Evolutionary conservation across 2,113 vertebrate species (phyloP), one percentile per base, ranked within the genome.

Genomic region (Tupaia chinensis): DNA sequence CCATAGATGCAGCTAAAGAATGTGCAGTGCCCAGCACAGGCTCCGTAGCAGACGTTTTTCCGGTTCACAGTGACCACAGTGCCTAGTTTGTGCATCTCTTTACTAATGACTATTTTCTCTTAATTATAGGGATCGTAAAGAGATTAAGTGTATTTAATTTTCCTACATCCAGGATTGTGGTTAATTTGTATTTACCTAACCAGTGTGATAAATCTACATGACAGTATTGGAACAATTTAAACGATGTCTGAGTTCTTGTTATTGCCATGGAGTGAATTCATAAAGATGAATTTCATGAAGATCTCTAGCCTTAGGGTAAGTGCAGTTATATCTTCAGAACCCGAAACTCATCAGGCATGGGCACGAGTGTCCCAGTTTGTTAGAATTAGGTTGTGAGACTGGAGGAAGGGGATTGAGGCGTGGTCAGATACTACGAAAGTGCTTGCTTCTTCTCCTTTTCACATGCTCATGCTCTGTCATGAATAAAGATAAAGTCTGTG

Each of bases 241-340:
- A 44, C 1, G 61, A 65, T 6, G 9, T 58, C 70, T 8, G 54
- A 70, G 22, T 60, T 84, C 19, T 61, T 93, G 27, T 5, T 34
- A 27, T 25, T 34, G 4, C 5, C 9, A 54, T 19, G 34, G 58
- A 88, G 56, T 88, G 93, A 93, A 91, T 6, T 1, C 14, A 74
- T 20, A 78, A 90, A 58, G n/a, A 87, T 58, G 78, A 90, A 77
- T 91, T 29, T 84, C 70, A 58, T 86, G 34, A 69, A n/a, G 56
- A 66, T 78, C n/a, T 91, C 22, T 61, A 89, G n/a, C 22, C 20
- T 56, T 27, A 85, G 14, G 23, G 7, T 61, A 92, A 79, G 23
- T 44, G 17, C 0, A 87, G 8, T 29, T 72, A 54, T 0, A 80
- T 25, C 11, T 32, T 96, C 44, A 44, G 44, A 44, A 44, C 44